Evolutionary conservation across 2,888 invertebrate species (phyloP).

Genomic region (Argyresthia albistria): DNA sequence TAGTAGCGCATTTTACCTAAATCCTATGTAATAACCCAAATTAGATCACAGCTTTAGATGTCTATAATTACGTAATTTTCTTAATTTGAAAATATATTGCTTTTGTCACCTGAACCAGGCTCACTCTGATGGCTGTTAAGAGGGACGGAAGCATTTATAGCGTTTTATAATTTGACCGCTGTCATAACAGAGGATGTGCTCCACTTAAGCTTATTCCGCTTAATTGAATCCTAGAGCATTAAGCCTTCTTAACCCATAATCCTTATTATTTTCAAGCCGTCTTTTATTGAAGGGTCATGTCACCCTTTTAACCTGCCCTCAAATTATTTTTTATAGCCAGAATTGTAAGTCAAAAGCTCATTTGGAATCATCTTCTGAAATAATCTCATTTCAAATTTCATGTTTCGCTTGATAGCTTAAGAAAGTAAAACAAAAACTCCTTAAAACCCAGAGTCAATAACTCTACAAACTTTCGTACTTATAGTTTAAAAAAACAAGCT

Average conservation of each 20-base stretch:
- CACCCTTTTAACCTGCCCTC: constrained; percentile 37
- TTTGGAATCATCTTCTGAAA: neutral
- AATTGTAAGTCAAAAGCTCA: neutral
- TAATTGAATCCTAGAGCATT: constrained; percentile 70
- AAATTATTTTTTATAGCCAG: constrained; percentile 37
- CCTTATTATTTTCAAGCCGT: constrained; percentile 65
- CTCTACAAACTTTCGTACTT: too few species aligned
- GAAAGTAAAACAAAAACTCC: too few species aligned
- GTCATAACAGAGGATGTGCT: constrained; percentile 67
- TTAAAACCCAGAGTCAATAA: too few species aligned
- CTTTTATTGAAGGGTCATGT: constrained; percentile 34
- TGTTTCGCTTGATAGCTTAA: neutral
- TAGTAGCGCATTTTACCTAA: neutral
- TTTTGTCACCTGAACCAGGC: constrained; percentile 2
- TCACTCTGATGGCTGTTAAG: neutral
- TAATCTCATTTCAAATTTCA: neutral
- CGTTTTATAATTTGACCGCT: constrained; percentile 56
- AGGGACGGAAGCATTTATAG: constrained; percentile 21
- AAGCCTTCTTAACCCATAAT: constrained; percentile 58
- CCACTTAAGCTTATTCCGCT: constrained; percentile 69
- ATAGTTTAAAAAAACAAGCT: too few species aligned
- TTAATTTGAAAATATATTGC: neutral
- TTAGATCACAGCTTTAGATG: too few species aligned
- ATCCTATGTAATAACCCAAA: too few species aligned
- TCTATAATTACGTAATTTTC: neutral